Base-by-base conservation (phyloP, 2,113 vertebrate genomes). In the Symphodus melops region DNA sequence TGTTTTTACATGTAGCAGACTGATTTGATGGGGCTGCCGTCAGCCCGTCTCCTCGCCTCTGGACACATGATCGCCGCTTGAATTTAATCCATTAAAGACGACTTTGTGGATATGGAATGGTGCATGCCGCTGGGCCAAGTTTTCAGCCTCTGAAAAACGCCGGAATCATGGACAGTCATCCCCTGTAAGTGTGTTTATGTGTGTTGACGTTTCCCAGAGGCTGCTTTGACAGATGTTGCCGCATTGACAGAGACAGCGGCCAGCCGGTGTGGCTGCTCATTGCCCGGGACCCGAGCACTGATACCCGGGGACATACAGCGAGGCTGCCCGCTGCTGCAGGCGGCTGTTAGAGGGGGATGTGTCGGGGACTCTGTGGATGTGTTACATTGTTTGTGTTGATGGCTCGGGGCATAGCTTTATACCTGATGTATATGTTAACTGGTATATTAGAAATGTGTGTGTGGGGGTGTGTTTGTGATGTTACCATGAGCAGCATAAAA, bases 161-260 rank as follows among this genome's bases (percentile, higher is more conserved):
- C 92, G 89, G 91, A 94, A 92, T 91, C 67, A 96, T 96, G 95
- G 96, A 96, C 93, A 95, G 95, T 88, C 95, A 96, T 89, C 94
- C 95, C 85, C 92, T 95, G 96, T 96, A 89, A 23, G 51, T 41
- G 64, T 77, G 49, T 53, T 23, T 20, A 12, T 53, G 68, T 64
- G 67, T 84, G 79, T 88, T 90, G 89, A 87, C 89, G 82, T 88
- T 70, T 89, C 71, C 69, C 83, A 44, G 72, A 64, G 67, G 77
- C 74, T 67, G 86, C 66, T 78, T 48, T 91, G 90, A 92, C 74
- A 75, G 83, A 90, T 92, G 87, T 82, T 90, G 86, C 89, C 91
- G 89, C 90, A 91, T 84, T 91, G 75, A 91, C 72, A 87, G 87
- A 87, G 86, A 81, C 85, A 85, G 79, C 83, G 78, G 78, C 60